phyloP scores from a whole-genome alignment of 2,113 vertebrate genomes.

The Holacanthus passer region DNA sequence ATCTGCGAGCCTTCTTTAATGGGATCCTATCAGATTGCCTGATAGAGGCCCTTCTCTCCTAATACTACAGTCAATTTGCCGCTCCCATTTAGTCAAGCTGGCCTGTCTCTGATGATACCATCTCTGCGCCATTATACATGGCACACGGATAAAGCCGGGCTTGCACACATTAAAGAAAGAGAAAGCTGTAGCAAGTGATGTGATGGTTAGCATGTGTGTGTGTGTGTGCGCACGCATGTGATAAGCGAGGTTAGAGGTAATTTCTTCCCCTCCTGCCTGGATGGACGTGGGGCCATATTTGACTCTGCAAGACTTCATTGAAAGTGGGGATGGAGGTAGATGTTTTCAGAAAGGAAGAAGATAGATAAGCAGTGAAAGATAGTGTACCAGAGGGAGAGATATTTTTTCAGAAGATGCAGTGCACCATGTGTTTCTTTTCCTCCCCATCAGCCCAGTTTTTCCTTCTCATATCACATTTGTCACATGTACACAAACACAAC shows the following conservation, averaged over 20 bases:
- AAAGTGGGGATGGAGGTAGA: constrained; percentile 24
- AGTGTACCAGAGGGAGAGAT: constrained; percentile 6
- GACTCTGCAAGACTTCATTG: constrained; percentile 10
- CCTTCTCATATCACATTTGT: background rate
- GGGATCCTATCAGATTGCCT: constrained; percentile 73
- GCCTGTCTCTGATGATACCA: constrained; percentile 73
- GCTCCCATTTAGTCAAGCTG: constrained; percentile 76
- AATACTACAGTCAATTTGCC: constrained; percentile 78
- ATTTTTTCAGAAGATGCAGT: constrained; percentile 31
- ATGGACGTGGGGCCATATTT: constrained; percentile 18
- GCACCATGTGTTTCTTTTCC: background rate
- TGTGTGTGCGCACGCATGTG: constrained; percentile 8
- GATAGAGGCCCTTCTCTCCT: constrained; percentile 66
- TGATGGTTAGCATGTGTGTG: constrained; percentile 5
- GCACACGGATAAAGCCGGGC: constrained; percentile 50
- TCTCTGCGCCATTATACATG: constrained; percentile 66
- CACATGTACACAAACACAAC: constrained; percentile 2
- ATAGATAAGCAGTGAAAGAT: constrained; percentile 42
- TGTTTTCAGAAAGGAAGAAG: constrained; percentile 26
- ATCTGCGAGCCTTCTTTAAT: constrained; percentile 80
- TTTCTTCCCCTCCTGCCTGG: constrained; percentile 40
- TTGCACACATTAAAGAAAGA: constrained; percentile 54
- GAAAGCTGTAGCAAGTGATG: constrained; percentile 31
- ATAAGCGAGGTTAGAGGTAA: constrained; percentile 39
- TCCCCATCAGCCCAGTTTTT: constrained; percentile 10